Evolutionary conservation across 2,113 vertebrate genomes (phyloP).

Genomic region (Pycnonotus jocosus): DNA sequence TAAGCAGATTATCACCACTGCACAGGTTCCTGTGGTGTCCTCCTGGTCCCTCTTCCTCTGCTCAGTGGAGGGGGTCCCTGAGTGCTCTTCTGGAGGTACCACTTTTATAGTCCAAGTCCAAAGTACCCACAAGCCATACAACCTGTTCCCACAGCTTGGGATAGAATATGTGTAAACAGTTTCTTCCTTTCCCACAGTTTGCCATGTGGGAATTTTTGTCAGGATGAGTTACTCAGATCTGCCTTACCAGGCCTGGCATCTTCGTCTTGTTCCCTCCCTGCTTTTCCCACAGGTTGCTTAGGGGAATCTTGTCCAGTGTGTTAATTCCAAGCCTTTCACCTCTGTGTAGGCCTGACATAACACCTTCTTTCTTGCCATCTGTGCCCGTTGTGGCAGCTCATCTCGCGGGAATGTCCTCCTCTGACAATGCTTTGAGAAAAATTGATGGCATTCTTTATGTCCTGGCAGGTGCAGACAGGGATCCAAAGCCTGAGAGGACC

Average conservation of each 20-base stretch:
- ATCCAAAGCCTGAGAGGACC: neutral
- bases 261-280: neutral
- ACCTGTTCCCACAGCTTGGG: neutral
- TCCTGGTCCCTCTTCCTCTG: neutral
- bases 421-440: neutral
- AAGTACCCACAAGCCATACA: fast-evolving
- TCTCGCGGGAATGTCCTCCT: fast-evolving
- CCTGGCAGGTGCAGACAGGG: neutral
- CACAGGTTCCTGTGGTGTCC: neutral
- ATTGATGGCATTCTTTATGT: neutral
- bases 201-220: neutral
- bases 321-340: neutral
- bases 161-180: neutral
- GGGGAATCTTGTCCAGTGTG: fast-evolving
- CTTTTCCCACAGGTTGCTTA: neutral
- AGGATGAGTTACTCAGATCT: neutral
- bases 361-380: fast-evolving
- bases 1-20: neutral
- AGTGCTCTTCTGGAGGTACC: neutral
- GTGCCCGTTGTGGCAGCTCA: neutral
- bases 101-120: neutral
- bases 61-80: fast-evolving
- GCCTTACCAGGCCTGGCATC: neutral
- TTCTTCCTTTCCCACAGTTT: neutral
- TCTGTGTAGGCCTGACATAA: neutral